Evolutionary conservation across 2,113 vertebrate genomes (phyloP), one percentile per base, ranked within the genome.

Genomic region (Progne subis): DNA sequence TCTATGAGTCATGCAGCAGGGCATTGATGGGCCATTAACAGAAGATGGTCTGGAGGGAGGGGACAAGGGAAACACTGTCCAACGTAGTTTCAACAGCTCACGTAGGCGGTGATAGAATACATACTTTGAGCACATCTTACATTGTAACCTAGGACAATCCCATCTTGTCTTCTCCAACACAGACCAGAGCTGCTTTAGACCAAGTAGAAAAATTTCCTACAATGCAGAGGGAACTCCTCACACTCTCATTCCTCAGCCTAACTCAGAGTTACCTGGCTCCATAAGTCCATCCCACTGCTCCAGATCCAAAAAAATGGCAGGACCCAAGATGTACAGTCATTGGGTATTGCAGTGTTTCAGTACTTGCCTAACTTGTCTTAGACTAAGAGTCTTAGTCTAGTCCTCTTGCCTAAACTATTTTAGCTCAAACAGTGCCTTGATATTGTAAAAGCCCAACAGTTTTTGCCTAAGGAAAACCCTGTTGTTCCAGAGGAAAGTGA

Each of bases 321-420:
- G 7, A 12, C 18, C 6, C 19, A 57, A 18, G 12, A 26, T 28
- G 9, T 31, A 16, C 37, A 11, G 3, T 50, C 46, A 11, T 5
- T 2, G 3, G 9, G 8, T 4, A n/a, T 8, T 0, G 1, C 32
- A 39, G 5, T 26, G 24, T 39, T 87, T 53, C 43, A 59, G 12
- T 28, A 57, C 12, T n/a, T 65, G 7, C 8, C 26, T 32, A 59
- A 19, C 6, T 43, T 50, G 9, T 31, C 31, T 63, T 37, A 16
- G 37, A 3, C 13, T 60, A 17, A 83, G 12, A 56, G 5, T 57
- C 65, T 65, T 82, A 82, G 4, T 41, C 26, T 56, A 4, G 34
- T 26, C 8, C 26, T 75, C 8, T 26, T 79, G 29, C 3, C 6
- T 41, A 18, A 72, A 37, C 9, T 18, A 8, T n/a, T 91, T 59